Evolutionary conservation across 2,113 vertebrate species (phyloP), one percentile per base, ranked within the genome.

Genomic region (Microcebus tavaratra): DNA sequence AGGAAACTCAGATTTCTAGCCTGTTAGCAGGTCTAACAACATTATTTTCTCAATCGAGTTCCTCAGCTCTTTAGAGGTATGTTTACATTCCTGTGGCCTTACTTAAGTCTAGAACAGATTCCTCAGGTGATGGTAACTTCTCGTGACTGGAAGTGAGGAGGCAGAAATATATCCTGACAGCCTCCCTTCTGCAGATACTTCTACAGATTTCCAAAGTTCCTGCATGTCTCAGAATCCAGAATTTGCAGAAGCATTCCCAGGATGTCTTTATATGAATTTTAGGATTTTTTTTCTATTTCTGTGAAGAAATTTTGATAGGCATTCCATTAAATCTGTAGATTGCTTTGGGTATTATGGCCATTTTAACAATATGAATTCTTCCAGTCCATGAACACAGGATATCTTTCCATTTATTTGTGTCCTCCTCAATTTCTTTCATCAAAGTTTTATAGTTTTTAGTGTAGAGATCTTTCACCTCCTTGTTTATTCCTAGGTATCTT

Each of bases 31-130:
- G 53, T 89, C 65, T 88, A 15, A 31, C 67, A 82, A 55, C 20
- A 42, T 88, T 92, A 61, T 78, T 81, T 88, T 87, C 79, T 96
- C 80, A 57, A 17, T 27, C 83, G 80, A 81, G 76, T 73, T 96
- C 55, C 50, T 93, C 39, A 50, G 0, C 36, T 96, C 63, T 96
- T 72, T 55, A 85, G 42, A 88, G 61, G 12, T 89, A 20, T 65
- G 9, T 70, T 96, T 88, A 72, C 23, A 55, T 92, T 87, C 63
- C 86, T 61, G 48, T 50, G 39, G 8, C 72, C 8, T 55, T 25
- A 72, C 57, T 57, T 91, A 79, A 82, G 36, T 42, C 75, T 90
- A 76, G 63, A 25, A 53, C 34, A 75, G 80, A 87, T 92, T 90
- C 42, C 48, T 92, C 36, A 63, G 25, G 55, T 39, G 34, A 45